phyloP scores from a whole-genome alignment of 2,888 invertebrate genomes.

The Phyto melanocephala region DNA sequence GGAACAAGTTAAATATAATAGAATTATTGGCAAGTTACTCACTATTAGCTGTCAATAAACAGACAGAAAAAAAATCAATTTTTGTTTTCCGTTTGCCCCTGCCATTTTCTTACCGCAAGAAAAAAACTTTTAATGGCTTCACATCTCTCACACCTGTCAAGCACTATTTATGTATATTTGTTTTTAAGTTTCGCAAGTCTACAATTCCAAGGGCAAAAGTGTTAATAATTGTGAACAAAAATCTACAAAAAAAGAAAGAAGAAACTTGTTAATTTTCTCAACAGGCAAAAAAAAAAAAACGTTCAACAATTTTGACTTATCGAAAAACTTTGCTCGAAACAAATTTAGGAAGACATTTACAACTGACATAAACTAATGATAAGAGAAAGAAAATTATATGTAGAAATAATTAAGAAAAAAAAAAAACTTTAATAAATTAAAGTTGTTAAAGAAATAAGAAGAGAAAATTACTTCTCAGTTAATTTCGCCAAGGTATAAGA shows the following conservation, averaged over 20 bases:
- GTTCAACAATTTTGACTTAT: not conserved
- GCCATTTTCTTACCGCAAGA: not conserved
- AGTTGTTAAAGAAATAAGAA: not conserved
- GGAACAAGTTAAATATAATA: no score
- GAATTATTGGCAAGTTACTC: no score
- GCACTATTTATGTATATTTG: not conserved
- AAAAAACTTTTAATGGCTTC: constrained; percentile 8
- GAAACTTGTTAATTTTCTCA: not conserved
- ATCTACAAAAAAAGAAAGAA: not conserved
- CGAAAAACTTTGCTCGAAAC: not conserved
- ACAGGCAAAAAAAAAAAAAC: no score
- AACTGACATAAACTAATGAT: not conserved
- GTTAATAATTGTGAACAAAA: not conserved
- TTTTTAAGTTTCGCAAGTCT: not conserved
- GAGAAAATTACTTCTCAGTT: not conserved
- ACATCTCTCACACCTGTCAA: constrained; percentile 9
- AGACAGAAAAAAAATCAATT: no score
- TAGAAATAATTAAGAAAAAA: not conserved
- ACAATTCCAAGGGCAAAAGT: not conserved
- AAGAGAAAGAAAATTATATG: not conserved
- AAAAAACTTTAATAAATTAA: not conserved
- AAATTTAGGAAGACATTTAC: not conserved
- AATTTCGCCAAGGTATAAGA: constrained; percentile 16
- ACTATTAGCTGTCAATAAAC: no score
- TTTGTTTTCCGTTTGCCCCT: no score